Conservation (phyloP, 2,113 vertebrate species). For the Pachycephala philippinensis region DNA sequence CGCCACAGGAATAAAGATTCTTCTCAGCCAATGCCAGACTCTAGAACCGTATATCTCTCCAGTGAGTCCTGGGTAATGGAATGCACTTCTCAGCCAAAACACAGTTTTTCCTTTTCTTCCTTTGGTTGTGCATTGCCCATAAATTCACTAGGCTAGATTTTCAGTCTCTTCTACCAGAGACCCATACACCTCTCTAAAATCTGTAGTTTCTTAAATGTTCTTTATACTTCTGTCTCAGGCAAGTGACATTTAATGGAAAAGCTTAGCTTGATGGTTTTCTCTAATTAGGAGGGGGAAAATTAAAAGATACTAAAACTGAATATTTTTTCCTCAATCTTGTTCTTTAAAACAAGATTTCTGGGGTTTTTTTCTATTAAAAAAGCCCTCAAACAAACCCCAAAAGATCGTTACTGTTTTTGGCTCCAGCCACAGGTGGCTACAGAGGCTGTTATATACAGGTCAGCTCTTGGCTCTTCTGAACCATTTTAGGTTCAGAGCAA, state of each 20-base stretch:
- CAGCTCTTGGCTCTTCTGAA: background rate
- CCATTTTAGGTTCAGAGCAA: background rate
- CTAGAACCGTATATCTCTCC: conserved; percentile 11
- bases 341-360: background rate
- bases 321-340: background rate
- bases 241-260: background rate
- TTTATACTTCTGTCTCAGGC: background rate
- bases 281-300: background rate
- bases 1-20: background rate
- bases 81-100: conserved; percentile 24
- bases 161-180: background rate
- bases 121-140: background rate
- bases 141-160: conserved; percentile 25
- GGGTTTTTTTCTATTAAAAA: background rate
- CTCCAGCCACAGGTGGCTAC: background rate
- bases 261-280: background rate
- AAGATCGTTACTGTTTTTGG: background rate
- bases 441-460: background rate
- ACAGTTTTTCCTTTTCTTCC: background rate
- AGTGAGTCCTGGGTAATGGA: background rate
- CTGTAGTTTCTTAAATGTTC: background rate
- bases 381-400: background rate
- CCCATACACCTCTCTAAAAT: background rate
- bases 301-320: background rate
- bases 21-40: conserved; percentile 21